A percentile compares a stretch with the other conserved stretches of the same genome.
Conservation (phyloP, 2,113 vertebrate genomes). For the Trogon surrucura region DNA sequence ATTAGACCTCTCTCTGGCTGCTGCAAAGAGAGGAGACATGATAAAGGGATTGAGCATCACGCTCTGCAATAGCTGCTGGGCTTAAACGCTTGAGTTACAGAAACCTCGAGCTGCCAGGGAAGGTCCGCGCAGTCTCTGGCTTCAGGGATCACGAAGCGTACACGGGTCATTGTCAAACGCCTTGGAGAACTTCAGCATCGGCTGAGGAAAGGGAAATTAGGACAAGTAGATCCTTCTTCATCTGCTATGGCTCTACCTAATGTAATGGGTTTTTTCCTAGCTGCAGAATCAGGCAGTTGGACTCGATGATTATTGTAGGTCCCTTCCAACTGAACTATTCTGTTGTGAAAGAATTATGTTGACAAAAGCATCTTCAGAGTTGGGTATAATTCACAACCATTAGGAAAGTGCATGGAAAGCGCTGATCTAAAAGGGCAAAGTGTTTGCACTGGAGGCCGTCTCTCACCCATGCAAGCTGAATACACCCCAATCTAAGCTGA, state of each 20-base stretch:
- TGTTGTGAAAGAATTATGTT: not conserved
- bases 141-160: not conserved
- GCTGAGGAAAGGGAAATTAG: not conserved
- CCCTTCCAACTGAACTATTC: not conserved
- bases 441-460: not conserved
- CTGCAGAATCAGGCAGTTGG: not conserved
- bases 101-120: not conserved
- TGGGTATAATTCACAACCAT: accelerated
- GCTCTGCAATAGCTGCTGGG: not conserved
- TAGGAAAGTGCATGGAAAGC: not conserved
- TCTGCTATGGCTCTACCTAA: not conserved
- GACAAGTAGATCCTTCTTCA: not conserved
- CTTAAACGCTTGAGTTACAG: not conserved
- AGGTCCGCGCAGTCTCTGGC: not conserved
- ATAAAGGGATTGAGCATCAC: slow-evolving; percentile 31
- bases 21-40: not conserved
- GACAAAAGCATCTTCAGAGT: not conserved
- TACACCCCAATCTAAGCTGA: not conserved
- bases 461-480: not conserved
- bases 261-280: accelerated
- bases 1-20: slow-evolving; percentile 33
- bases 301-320: accelerated
- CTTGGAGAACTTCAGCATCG: not conserved
- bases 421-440: not conserved
- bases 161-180: not conserved